Base-by-base conservation (phyloP, 1,140 invertebrate genomes). In the Cylas formicarius region DNA sequence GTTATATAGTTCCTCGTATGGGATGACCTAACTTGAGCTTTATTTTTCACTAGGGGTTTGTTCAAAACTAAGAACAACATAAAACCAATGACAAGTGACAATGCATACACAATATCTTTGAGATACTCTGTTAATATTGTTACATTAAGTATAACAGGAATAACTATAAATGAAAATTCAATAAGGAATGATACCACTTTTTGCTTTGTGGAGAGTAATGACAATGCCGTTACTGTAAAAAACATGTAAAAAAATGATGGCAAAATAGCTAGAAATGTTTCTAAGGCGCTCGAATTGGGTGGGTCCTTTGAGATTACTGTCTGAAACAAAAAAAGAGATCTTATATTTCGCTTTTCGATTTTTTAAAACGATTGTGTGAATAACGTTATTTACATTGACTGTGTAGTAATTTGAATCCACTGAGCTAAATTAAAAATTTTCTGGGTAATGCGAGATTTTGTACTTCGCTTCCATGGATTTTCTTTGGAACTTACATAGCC, bases 1-100 rank as follows among this genome's bases (percentile, higher is more conserved):
- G 82, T 79, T 41, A 88, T 67, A 46, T 74, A 81, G 20, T 70
- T n/a, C n/a, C n/a, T n/a, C n/a, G n/a, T n/a, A n/a, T n/a, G n/a
- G n/a, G n/a, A n/a, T n/a, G n/a, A n/a, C n/a, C n/a, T n/a, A n/a
- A n/a, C n/a, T n/a, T n/a, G n/a, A n/a, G n/a, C n/a, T n/a, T n/a
- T n/a, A n/a, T n/a, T n/a, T n/a, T n/a, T n/a, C n/a, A n/a, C n/a
- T n/a, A 26, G 13, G 13, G 9, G 24, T 26, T 26, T 26, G 13
- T n/a, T n/a, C 9, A 9, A 9, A 26, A 26, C 24, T n/a, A n/a
- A 26, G 24, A 26, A 26, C 9, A 26, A 9, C 24, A 13, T 9
- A 26, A n/a, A n/a, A n/a, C n/a, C 34, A 14, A n/a, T 10, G 24
- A 18, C 24, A n/a, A 45, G 19, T 13, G 18, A n/a, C n/a, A n/a